phyloP scores from a whole-genome alignment of 2,888 invertebrate genomes.

The Poecilus cupreus region DNA sequence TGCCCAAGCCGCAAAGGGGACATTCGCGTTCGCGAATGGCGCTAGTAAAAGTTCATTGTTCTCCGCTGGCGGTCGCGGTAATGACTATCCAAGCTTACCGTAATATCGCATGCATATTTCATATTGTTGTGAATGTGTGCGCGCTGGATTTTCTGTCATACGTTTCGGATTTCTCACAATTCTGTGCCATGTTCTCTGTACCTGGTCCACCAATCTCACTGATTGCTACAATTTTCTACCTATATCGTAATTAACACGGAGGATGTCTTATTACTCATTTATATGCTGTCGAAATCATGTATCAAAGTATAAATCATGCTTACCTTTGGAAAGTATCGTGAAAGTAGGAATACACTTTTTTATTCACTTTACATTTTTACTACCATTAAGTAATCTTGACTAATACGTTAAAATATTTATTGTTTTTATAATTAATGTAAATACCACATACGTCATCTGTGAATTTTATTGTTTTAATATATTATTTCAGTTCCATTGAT shows the following conservation, averaged over 20 bases:
- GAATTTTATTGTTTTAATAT: neutral
- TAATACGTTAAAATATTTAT: neutral
- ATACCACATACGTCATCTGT: neutral
- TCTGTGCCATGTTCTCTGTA: neutral
- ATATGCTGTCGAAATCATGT: neutral
- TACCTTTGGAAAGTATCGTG: conserved; percentile 31
- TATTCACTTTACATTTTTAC: conserved; percentile 1
- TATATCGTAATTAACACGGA: neutral
- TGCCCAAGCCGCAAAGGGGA: conserved; percentile 72
- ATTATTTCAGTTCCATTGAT: conserved; percentile 36
- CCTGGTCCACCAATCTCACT: neutral
- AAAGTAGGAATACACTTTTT: conserved; percentile 16
- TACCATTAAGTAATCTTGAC: neutral
- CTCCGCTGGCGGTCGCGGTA: conserved; percentile 67
- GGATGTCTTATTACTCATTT: conserved; percentile 30
- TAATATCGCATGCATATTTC: conserved; percentile 46
- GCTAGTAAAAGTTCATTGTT: conserved; percentile 77
- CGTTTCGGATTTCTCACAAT: neutral
- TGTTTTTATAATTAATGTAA: neutral
- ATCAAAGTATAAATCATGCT: neutral
- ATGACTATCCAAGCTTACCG: conserved; percentile 33
- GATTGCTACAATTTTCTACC: neutral
- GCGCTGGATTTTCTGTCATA: neutral
- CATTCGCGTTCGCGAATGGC: conserved; percentile 74
- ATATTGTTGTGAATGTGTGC: conserved; percentile 15